Evolutionary conservation across 1,140 invertebrate species (phyloP).

Genomic region (Eurosta solidaginis): DNA sequence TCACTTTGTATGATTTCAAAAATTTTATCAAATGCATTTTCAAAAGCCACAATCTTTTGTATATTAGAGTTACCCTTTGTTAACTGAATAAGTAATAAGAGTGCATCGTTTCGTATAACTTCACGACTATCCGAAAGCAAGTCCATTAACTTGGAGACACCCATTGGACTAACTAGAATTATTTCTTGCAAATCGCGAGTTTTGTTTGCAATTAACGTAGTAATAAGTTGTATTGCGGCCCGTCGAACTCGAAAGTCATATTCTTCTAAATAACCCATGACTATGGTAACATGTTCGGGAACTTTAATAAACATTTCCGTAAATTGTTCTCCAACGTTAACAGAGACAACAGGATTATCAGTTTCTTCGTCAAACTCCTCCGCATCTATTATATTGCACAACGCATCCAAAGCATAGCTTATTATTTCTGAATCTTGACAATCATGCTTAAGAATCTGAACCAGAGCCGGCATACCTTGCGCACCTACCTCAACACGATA

Average conservation of each 20-base stretch:
- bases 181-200: conserved; percentile 94
- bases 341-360: conserved; percentile 65
- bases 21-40: conserved; percentile 96
- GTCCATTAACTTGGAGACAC: conserved; percentile 98
- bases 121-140: conserved; percentile 90
- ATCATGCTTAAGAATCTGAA: conserved; percentile 76
- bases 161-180: conserved; percentile 92
- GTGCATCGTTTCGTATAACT: conserved; percentile 94
- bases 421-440: conserved; percentile 89
- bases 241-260: conserved; percentile 91
- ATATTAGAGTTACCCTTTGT: conserved; percentile 96
- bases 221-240: conserved; percentile 85
- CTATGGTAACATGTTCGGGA: conserved; percentile 80
- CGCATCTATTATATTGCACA: conserved; percentile 87
- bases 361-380: conserved; percentile 84
- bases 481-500: conserved; percentile 95
- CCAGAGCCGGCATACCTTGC: conserved; percentile 87
- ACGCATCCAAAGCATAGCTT: conserved; percentile 87
- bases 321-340: conserved; percentile 89
- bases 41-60: conserved; percentile 99
- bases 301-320: conserved; percentile 98
- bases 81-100: conserved; percentile 90
- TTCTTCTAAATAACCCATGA: conserved; percentile 91
- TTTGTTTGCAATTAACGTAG: conserved; percentile 78
- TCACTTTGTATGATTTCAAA: conserved; percentile 93